Evolutionary conservation across 2,888 invertebrate genomes (phyloP).

Genomic region (Acleris holmiana): DNA sequence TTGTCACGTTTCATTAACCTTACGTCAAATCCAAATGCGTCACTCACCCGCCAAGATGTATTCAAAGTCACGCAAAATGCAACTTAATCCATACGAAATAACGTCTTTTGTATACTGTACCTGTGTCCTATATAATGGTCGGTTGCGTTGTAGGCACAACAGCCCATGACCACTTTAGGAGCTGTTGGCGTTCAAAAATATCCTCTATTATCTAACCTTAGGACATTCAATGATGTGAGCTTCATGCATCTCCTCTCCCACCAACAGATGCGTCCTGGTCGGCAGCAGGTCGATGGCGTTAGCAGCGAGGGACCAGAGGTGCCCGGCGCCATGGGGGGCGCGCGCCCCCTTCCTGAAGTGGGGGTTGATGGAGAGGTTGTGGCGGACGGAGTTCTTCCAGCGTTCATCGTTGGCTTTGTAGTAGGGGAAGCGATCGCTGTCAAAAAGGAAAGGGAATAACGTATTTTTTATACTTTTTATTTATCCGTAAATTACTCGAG

Average conservation of each 20-base stretch:
- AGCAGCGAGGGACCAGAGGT: conserved; percentile 93
- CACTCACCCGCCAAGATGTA: too few relatives aligned
- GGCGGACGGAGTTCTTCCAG: conserved; percentile 96
- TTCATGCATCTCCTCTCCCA: conserved; percentile 51
- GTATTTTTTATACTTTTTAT: too few relatives aligned
- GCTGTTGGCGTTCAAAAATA: too few relatives aligned
- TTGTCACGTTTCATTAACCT: too few relatives aligned
- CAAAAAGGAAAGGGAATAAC: conserved; percentile 46
- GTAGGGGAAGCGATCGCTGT: conserved; percentile 93
- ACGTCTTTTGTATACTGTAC: too few relatives aligned
- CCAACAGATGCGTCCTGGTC: conserved; percentile 52
- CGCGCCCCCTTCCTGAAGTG: conserved; percentile 94
- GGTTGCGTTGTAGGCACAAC: too few relatives aligned
- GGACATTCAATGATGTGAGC: conserved; percentile 67
- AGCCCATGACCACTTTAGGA: too few relatives aligned
- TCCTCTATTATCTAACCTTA: conserved; percentile 54
- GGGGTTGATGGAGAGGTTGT: conserved; percentile 96
- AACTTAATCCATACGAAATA: too few relatives aligned
- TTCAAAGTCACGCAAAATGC: too few relatives aligned
- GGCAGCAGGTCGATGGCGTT: conserved; percentile 78
- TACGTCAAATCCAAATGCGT: too few relatives aligned
- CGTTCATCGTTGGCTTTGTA: conserved; percentile 95
- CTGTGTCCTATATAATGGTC: too few relatives aligned
- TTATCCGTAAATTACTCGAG: too few relatives aligned
- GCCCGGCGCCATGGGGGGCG: conserved; percentile 94